Evolutionary conservation across 2,113 vertebrate genomes (phyloP), one percentile per base, ranked within the genome.

Genomic region (Campylorhamphus procurvoides): DNA sequence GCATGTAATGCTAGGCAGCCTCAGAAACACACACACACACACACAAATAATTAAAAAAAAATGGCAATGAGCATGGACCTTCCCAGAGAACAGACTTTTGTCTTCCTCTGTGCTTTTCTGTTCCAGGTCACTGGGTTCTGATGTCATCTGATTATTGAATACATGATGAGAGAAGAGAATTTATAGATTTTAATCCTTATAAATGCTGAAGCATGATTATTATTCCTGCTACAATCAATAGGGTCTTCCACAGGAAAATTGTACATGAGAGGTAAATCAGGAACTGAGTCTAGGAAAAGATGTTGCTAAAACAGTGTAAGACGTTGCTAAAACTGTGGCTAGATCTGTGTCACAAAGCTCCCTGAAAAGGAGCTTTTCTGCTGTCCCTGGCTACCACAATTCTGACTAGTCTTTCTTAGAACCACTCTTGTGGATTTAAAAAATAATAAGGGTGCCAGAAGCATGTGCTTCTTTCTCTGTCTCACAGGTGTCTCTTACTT

Each of bases 141-240:
- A 69, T 85, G 66, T 69, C 74, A 90, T 68, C 87, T 64, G 78
- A 64, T 56, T 85, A 55, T 67, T 79, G 53, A 82, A 93, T 84
- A 75, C 39, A 52, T 56, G 9, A 85, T 75, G 37, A 89, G 52
- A 76, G n/a, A 95, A 69, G 4, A 76, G 66, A 87, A 87, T 90
- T 56, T 82, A 83, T 85, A 76, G 72, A 49, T 44, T 87, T 87
- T 75, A 89, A 85, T 95, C 67, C 62, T 87, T 79, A 76, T 49
- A 79, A 91, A 87, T 85, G 53, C 19, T 91, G 82, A 91, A 83
- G n/a, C 28, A 27, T 91, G 22, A 52, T 85, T 95, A 52, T 79
- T 88, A 83, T 87, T 76, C 71, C 46, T 80, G 24, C 46, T 88
- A 10, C 50, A 93, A 47, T 91, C 84, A 67, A 68, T 82, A 81